Conservation (phyloP, 2,888 invertebrate genomes). For the Anarsia innoxiella region DNA sequence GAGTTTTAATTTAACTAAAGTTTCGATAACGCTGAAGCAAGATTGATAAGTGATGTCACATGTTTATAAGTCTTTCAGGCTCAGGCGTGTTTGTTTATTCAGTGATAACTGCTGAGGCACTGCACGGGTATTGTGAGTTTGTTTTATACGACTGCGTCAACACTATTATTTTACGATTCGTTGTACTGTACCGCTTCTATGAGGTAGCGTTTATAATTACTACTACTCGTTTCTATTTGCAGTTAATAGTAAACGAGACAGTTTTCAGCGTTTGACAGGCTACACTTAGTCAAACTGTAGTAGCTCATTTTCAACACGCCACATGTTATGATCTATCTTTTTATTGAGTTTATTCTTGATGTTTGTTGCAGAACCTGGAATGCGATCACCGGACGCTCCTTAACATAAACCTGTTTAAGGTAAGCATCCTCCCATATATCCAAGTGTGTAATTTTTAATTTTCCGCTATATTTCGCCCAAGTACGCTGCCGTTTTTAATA, state of each 20-base stretch:
- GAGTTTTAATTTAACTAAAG: constrained; percentile 6
- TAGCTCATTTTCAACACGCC: too few relatives aligned
- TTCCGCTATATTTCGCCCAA: not conserved
- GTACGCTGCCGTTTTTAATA: too few relatives aligned
- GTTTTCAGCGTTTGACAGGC: too few relatives aligned
- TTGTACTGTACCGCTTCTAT: not conserved
- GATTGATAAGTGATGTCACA: too few relatives aligned
- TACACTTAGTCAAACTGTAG: too few relatives aligned
- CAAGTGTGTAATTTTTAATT: constrained; percentile 2
- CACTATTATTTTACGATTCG: constrained; percentile 1
- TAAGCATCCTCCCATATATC: not conserved
- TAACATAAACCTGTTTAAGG: constrained; percentile 6
- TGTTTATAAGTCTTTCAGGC: constrained; percentile 26
- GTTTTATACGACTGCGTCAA: not conserved
- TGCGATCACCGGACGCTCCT: constrained; percentile 1
- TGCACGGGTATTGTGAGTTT: constrained; percentile 26
- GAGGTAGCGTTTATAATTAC: too few relatives aligned
- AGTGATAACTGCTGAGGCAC: constrained; percentile 37
- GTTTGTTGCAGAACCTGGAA: constrained; percentile 6
- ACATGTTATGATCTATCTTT: too few relatives aligned
- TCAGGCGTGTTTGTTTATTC: constrained; percentile 33
- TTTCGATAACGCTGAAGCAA: constrained; percentile 13
- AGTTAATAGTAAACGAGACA: too few relatives aligned
- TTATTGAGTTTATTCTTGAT: too few relatives aligned
- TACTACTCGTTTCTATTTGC: too few relatives aligned